Evolutionary conservation across 1,140 invertebrate genomes (phyloP).

Genomic region (Muscidifurax raptorellus): DNA sequence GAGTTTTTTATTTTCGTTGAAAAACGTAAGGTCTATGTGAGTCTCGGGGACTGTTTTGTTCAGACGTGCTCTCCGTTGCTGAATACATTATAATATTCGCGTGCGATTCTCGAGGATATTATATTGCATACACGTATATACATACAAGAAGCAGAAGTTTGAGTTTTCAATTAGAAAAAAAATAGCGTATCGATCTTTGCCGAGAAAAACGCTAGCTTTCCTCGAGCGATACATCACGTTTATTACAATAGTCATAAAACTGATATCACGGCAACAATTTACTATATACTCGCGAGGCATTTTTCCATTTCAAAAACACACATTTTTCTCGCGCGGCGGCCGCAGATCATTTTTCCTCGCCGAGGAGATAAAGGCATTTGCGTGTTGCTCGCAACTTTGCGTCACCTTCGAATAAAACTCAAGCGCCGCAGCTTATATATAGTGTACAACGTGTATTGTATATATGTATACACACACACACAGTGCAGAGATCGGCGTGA

Average conservation of each 20-base stretch:
- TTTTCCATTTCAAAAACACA: not conserved
- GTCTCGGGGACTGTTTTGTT: too few relatives aligned
- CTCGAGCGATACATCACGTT: not conserved
- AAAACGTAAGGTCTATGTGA: too few relatives aligned
- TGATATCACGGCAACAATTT: not conserved
- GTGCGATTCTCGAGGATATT: too few relatives aligned
- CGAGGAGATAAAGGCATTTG: slow-evolving; percentile 7
- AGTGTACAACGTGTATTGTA: too few relatives aligned
- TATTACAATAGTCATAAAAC: not conserved
- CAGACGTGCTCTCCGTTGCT: too few relatives aligned
- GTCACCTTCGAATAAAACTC: slow-evolving; percentile 19
- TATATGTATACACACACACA: too few relatives aligned
- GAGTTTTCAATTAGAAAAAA: too few relatives aligned
- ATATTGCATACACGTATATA: too few relatives aligned
- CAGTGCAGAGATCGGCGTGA: not conserved
- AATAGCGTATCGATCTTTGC: not conserved
- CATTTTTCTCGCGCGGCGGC: not conserved
- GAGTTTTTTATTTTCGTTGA: not conserved
- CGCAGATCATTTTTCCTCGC: slow-evolving; percentile 5
- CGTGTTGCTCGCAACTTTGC: slow-evolving; percentile 20
- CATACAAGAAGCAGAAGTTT: too few relatives aligned
- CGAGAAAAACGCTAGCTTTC: not conserved
- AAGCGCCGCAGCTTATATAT: too few relatives aligned
- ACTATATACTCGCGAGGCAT: not conserved
- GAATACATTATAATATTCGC: too few relatives aligned